Evolutionary conservation across 2,113 vertebrate species (phyloP).

Genomic region (Heterocephalus glaber): DNA sequence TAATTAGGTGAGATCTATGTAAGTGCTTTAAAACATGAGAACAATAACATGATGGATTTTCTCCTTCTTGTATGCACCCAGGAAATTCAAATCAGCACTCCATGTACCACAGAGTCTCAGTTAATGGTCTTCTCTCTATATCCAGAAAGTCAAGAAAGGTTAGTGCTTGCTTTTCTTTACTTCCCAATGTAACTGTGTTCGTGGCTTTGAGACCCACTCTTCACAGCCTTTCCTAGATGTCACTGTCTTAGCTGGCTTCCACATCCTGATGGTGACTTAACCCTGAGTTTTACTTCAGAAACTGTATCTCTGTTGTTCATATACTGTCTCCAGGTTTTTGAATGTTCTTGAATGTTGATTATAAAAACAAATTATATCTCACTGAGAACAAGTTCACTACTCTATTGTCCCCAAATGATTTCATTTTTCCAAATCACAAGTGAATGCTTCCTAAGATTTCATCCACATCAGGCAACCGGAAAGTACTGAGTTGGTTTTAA

Average conservation of each 20-base stretch:
- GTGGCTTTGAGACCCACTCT: background rate
- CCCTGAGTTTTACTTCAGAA: slow-evolving; percentile 52
- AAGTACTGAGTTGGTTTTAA: background rate
- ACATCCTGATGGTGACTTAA: background rate
- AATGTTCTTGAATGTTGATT: background rate
- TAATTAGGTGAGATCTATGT: background rate
- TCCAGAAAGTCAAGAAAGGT: background rate
- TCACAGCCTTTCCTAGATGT: background rate
- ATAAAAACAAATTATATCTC: slow-evolving; percentile 9
- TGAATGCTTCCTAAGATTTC: background rate
- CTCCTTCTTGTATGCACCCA: background rate
- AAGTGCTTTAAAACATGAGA: background rate
- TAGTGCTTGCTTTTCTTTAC: background rate
- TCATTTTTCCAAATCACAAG: slow-evolving; percentile 26
- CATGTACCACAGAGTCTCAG: background rate
- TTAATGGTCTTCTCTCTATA: background rate
- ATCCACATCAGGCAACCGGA: background rate
- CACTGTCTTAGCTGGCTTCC: background rate
- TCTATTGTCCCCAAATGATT: background rate
- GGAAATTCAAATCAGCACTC: background rate
- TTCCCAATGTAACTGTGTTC: slow-evolving; percentile 1
- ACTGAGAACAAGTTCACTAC: slow-evolving; percentile 38
- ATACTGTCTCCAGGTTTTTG: background rate
- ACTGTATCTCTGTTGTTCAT: background rate
- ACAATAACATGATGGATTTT: background rate